phyloP scores from a whole-genome alignment of 64 coral and sea anemone species.

The Hydrozoanthus tunicans region DNA sequence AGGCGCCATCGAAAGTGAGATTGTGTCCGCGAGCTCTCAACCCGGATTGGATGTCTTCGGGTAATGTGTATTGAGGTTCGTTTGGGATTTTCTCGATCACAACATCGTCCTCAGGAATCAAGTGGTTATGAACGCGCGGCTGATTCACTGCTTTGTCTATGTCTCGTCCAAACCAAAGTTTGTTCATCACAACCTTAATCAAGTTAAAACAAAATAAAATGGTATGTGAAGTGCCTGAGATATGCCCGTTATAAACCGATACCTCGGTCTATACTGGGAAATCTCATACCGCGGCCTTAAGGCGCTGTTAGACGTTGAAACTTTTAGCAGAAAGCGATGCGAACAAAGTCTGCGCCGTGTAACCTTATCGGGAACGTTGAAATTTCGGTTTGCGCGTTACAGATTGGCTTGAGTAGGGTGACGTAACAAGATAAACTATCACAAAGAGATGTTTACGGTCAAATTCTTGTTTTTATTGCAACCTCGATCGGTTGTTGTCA shows the following conservation, averaged over 20 bases:
- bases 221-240: neutral
- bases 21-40: neutral
- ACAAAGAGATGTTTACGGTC: too few species aligned
- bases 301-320: too few species aligned
- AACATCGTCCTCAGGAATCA: constrained; percentile 16
- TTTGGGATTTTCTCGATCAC: neutral
- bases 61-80: constrained; percentile 17
- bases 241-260: neutral
- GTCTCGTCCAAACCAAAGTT: constrained; percentile 36
- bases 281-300: too few species aligned
- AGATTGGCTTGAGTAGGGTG: too few species aligned
- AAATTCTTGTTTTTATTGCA: too few species aligned
- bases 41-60: neutral
- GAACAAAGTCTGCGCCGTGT: too few species aligned
- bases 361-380: too few species aligned
- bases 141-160: constrained; percentile 26
- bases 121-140: constrained; percentile 20
- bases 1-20: neutral
- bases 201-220: neutral
- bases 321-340: too few species aligned
- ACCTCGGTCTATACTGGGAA: neutral
- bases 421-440: too few species aligned
- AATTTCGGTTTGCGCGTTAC: too few species aligned
- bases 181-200: constrained; percentile 31
- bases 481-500: too few species aligned